Evolutionary conservation across 1,140 invertebrate genomes (phyloP), one percentile per base, ranked within the genome.

Genomic region (Hydropsyche tenuis): DNA sequence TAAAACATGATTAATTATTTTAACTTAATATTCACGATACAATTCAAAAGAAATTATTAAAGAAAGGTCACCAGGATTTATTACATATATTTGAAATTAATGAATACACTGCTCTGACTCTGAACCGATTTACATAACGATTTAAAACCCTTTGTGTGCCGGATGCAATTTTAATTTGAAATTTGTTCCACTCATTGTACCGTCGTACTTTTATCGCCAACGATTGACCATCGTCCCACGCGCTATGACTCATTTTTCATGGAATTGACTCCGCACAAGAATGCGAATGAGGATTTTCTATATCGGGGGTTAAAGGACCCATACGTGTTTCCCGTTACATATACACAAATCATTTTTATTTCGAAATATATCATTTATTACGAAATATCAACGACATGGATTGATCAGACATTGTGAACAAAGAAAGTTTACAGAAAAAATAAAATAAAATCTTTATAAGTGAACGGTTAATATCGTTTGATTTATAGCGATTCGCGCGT

Each of bases 101-200:
- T 23, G 63, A n/a, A 16, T 45, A 25, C 25, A 14, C 16, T 65
- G 4, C 30, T 60, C 3, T 65, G 14, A 12, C n/a, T 43, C 30
- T 7, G 42, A 48, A 20, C 6, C 43, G 46, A 68, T 68, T 51
- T 68, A 16, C 65, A 68, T 68, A 68, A 43, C 16, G 65, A 25
- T 22, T 68, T n/a, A n/a, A 27, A 20, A 43, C 43, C 65, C 46
- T 46, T 68, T 51, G 23, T 51, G 23, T n/a, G n/a, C 25, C 43
- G 22, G 14, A 22, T 6, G 23, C 65, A 68, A 68, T 68, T 68
- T 68, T 68, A 68, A 68, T 68, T 68, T 68, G 45, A 42, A 68
- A 68, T 68, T 68, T 68, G 65, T 68, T 68, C 65, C 65, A 42
- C 25, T 51, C 27, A 68, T 68, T 68, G 65, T 68, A 45, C 25